Evolutionary conservation across 2,797 vertebrate genomes (phyloP).

Genomic region (Enteromius treurensis): DNA sequence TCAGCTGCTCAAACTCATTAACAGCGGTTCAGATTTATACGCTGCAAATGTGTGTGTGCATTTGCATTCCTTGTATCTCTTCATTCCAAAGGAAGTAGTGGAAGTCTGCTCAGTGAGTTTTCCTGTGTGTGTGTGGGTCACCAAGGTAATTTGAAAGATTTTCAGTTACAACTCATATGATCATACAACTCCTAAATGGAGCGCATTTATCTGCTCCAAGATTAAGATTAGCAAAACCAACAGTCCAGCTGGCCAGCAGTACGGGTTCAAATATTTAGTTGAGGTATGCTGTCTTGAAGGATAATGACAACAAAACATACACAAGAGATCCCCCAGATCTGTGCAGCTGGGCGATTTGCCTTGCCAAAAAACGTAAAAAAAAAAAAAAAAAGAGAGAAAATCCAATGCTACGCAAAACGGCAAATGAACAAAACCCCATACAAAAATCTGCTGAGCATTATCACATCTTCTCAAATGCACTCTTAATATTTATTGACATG

Average conservation of each 20-base stretch:
- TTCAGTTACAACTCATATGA: slow-evolving; percentile 22
- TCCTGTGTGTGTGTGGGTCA: slow-evolving; percentile 15
- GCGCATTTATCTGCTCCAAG: slow-evolving; percentile 8
- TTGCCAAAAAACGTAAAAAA: slow-evolving; percentile 2
- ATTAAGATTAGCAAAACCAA: slow-evolving; percentile 14
- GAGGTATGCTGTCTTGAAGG: slow-evolving; percentile 26
- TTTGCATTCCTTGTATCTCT: slow-evolving; percentile 41
- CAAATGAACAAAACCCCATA: neutral
- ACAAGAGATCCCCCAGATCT: slow-evolving; percentile 23
- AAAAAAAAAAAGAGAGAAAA: neutral
- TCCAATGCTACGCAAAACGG: neutral
- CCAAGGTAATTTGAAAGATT: slow-evolving; percentile 6
- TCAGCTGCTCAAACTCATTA: neutral
- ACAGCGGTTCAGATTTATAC: neutral
- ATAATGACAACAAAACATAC: slow-evolving; percentile 22
- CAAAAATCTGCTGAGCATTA: neutral
- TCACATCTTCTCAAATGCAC: neutral
- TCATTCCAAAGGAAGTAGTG: slow-evolving; percentile 53
- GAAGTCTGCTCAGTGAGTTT: slow-evolving; percentile 47
- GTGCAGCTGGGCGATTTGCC: neutral
- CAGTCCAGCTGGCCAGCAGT: slow-evolving; percentile 29
- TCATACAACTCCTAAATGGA: neutral
- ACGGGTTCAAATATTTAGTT: slow-evolving; percentile 24
- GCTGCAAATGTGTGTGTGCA: neutral
- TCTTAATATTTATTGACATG: neutral